Evolutionary conservation across 1,140 invertebrate genomes (phyloP), one percentile per base, ranked within the genome.

Genomic region (Listronotus oregonensis): DNA sequence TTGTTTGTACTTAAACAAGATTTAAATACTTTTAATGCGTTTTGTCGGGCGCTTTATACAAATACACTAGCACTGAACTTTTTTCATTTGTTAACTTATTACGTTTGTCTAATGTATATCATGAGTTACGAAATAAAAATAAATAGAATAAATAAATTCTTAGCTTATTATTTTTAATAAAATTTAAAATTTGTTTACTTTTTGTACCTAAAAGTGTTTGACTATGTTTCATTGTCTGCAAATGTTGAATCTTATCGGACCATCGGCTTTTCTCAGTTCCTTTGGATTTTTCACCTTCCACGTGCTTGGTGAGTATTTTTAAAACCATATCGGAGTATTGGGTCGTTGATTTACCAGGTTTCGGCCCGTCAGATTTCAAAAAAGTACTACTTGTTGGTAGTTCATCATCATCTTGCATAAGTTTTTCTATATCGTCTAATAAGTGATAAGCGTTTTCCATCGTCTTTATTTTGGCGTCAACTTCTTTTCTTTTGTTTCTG

Each of bases 241-340:
- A 37, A 72, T 65, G 42, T 58, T 49, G 17, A 58, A 58, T 43
- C 57, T 71, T 64, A 65, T 73, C 21, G 47, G 40, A 31, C 60
- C 60, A 63, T 34, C 60, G n/a, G 10, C 60, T 63, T 14, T 47
- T 37, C 50, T 52, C 66, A 7, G 15, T 37, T 12, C 34, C 52
- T 39, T 37, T 37, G 58, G 11, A 57, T 3, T 14, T 11, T 37
- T 62, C 39, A 11, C 32, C 40, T 31, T 32, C 34, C 1, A 37
- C 37, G 12, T 57, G 52, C 15, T 55, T 55, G 11, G 46, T 50
- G 43, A 65, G 31, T 8, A 50, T 56, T 32, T 57, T 47, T 15
- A 49, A 37, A 12, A 49, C 31, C n/a, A 42, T 43, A n/a, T 67
- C 65, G 7, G 47, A 66, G 39, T 54, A 51, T 42, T 59, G 37